Evolutionary conservation across 2,113 vertebrate species (phyloP).

Genomic region (Calyptomena viridis): DNA sequence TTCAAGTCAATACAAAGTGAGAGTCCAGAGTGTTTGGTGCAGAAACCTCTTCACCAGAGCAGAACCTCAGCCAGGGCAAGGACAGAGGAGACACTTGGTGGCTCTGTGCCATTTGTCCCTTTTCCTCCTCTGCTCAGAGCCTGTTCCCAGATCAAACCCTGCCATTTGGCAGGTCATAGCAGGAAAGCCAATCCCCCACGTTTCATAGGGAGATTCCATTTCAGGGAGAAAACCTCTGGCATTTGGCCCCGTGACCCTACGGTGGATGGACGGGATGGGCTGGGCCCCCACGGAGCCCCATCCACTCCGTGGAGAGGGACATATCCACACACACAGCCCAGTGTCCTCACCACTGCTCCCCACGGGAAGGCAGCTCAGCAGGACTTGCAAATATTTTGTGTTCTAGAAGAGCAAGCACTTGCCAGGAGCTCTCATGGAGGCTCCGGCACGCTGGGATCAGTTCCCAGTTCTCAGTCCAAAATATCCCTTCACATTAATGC

Average conservation of each 20-base stretch:
- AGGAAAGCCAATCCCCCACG: background rate
- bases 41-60: background rate
- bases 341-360: background rate
- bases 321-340: accelerated
- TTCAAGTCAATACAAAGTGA: background rate
- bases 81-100: background rate
- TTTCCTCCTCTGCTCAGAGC: background rate
- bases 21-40: background rate
- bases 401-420: background rate
- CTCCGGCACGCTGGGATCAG: background rate
- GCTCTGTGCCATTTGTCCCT: accelerated
- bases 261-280: accelerated
- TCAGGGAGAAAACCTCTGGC: background rate
- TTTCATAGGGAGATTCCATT: background rate
- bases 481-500: background rate
- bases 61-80: background rate
- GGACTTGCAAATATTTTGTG: background rate
- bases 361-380: background rate
- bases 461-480: background rate
- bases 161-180: background rate
- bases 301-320: background rate
- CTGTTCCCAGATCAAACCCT: background rate
- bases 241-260: accelerated
- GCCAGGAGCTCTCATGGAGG: background rate
- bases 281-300: accelerated